Conservation (phyloP, 2,888 invertebrate species). For the Zhuqinia jingwanae region DNA sequence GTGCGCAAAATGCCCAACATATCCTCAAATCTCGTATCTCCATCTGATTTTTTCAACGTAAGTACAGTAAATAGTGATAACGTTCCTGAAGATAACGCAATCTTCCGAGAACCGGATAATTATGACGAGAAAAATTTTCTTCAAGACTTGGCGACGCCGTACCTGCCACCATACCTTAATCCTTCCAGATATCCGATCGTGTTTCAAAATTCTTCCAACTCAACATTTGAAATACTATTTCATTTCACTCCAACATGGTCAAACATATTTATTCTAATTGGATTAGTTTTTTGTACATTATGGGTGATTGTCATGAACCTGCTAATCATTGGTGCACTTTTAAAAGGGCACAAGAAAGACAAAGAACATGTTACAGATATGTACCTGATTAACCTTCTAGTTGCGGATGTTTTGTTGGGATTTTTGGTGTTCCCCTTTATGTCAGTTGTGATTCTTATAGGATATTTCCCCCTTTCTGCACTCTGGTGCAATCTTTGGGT, state of each 20-base stretch:
- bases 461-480: slow-evolving; percentile 76
- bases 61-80: too few relatives aligned
- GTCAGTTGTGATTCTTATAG: slow-evolving; percentile 74
- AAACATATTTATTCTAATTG: slow-evolving; percentile 68
- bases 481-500: slow-evolving; percentile 75
- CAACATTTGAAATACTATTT: slow-evolving; percentile 64
- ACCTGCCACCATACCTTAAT: slow-evolving; percentile 60
- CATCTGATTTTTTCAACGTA: neutral
- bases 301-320: slow-evolving; percentile 76
- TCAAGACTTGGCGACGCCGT: slow-evolving; percentile 44
- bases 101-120: slow-evolving; percentile 22
- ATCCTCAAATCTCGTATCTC: neutral
- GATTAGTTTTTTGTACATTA: slow-evolving; percentile 64
- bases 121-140: slow-evolving; percentile 34
- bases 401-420: slow-evolving; percentile 75
- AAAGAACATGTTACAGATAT: slow-evolving; percentile 73
- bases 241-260: slow-evolving; percentile 71
- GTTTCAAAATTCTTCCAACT: slow-evolving; percentile 59
- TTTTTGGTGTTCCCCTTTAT: slow-evolving; percentile 78
- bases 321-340: slow-evolving; percentile 70
- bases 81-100: slow-evolving; percentile 32
- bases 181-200: slow-evolving; percentile 64
- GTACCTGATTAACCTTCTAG: slow-evolving; percentile 73
- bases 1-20: neutral
- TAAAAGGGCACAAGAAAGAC: slow-evolving; percentile 64